Evolutionary conservation across 2,113 vertebrate genomes (phyloP).

Genomic region (Paracanthobrama guichenoti): DNA sequence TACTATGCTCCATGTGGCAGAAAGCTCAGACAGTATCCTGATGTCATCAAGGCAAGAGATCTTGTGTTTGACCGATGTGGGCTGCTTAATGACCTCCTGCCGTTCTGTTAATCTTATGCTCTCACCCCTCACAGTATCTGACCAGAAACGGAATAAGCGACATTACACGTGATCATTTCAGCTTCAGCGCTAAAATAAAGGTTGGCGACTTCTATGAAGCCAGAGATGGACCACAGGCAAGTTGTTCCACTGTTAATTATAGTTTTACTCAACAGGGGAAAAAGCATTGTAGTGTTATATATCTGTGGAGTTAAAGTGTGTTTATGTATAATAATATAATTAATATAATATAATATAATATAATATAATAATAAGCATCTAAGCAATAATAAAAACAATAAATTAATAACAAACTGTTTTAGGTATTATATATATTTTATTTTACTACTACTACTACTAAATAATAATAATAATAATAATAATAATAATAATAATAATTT

Average conservation of each 20-base stretch:
- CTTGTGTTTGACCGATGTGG: not conserved
- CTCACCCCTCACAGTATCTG: slow-evolving; percentile 87
- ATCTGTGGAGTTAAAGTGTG: no score
- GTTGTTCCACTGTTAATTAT: not conserved
- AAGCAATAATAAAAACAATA: not conserved
- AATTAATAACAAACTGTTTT: not conserved
- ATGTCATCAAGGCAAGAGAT: slow-evolving; percentile 89
- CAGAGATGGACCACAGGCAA: slow-evolving; percentile 92
- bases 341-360: not conserved
- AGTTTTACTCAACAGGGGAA: not conserved
- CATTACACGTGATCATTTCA: slow-evolving; percentile 97
- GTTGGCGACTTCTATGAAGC: slow-evolving; percentile 98
- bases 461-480: not conserved
- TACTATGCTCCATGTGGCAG: slow-evolving; percentile 96
- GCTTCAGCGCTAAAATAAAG: slow-evolving; percentile 97
- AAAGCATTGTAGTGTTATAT: not conserved
- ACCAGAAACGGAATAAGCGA: slow-evolving; percentile 92
- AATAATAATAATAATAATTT: no score
- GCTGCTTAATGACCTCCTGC: not conserved
- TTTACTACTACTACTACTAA: not conserved
- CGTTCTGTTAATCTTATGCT: slow-evolving; percentile 33
- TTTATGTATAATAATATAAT: no score
- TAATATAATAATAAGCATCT: no score
- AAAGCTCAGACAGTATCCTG: slow-evolving; percentile 92
- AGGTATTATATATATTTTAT: not conserved